Base-by-base conservation (phyloP, 1,140 invertebrate species). In the Caenorhabditis briggsae region DNA sequence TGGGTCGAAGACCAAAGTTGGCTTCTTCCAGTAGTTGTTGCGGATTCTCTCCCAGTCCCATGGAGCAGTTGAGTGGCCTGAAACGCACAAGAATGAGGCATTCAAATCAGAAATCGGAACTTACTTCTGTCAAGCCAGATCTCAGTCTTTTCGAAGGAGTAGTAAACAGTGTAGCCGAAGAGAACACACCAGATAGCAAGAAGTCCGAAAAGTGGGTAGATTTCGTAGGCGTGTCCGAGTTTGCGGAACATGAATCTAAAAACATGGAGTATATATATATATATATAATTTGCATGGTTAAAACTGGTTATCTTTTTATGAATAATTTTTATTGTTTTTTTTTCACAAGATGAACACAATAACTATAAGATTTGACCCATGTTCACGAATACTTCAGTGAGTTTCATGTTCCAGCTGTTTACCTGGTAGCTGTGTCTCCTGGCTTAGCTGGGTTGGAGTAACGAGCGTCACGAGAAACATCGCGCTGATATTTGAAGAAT, bases 61-160 rank as follows among this genome's bases (percentile, higher is more conserved):
- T 20, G 88, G 88, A 23, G 88, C 84, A 25, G 53, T 83, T 1
- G 70, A 16, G 23, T 89, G 58, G 82, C 82, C 82, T 87, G 41
- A 33, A 82, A 65, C 5, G 9, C 12, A 65, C 61, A 20, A 46
- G n/a, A 74, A 56, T 53, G n/a, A 83, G 20, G 18, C 48, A 48
- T 53, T 14, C 23, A 43, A n/a, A 70, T 16, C 70, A 2, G 20
- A 18, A 55, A 55, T 59, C 5, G 50, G 48, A 87, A 86, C 82
- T 86, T 84, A 89, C 88, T 91, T 89, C 90, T 89, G 78, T 90
- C 90, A 55, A 90, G 86, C 90, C 90, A 90, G 65, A 90, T 86
- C 74, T 90, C 90, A 61, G 83, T 82, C 82, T 90, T 90, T 25
- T 89, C 89, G 65, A 90, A 90, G 59, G 89, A 90, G 83, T 82